Evolutionary conservation across 1,140 invertebrate genomes (phyloP), one percentile per base, ranked within the genome.

Genomic region (Ceratina australensis): DNA sequence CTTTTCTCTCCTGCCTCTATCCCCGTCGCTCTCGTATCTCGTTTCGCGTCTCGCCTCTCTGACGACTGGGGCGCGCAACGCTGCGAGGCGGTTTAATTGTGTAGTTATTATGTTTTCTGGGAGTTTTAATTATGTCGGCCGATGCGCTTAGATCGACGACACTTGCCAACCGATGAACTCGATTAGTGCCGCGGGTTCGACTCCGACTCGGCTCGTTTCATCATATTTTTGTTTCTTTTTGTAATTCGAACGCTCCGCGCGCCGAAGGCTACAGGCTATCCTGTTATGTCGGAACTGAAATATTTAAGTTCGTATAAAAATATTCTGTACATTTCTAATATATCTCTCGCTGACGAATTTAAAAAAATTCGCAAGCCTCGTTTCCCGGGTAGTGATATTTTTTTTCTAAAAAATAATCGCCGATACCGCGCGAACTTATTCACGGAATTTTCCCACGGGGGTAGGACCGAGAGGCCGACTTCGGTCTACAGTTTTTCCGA

Each of bases 91-190:
- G 64, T 78, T 78, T 81, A 75, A 80, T 81, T 78, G 75, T 76
- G 57, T 63, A 76, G 65, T 80, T 76, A 80, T 80, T 80, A 80
- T 76, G 72, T 76, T 75, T 80, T 76, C 73, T 63, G 71, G 18
- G 74, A 79, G 77, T 79, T 79, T 79, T 79, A 79, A 79, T 79
- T 67, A 78, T 78, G 76, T 67, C 71, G 71, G 18, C 63, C 71
- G 47, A 26, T 72, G 52, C 74, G 61, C 59, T 64, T 78, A 72
- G 76, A 79, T 79, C 77, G 71, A 47, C 77, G 26, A 56, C 75
- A 42, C 50, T 71, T 72, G 13, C 2, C 50, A 22, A 49, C 20
- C 49, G 57, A 77, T 68, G 65, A 47, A 50, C 22, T 24, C 18
- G 49, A 24, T 42, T 42, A 42, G 33, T 42, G 7, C 8, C 0